Percentiles rank a stretch among this genome's conserved stretches.
These are phyloP conservation scores for Hyperoplus lanceolatus DNA, from an alignment of 2,797 vertebrate genomes.

Conservation along the genomic window DNA sequence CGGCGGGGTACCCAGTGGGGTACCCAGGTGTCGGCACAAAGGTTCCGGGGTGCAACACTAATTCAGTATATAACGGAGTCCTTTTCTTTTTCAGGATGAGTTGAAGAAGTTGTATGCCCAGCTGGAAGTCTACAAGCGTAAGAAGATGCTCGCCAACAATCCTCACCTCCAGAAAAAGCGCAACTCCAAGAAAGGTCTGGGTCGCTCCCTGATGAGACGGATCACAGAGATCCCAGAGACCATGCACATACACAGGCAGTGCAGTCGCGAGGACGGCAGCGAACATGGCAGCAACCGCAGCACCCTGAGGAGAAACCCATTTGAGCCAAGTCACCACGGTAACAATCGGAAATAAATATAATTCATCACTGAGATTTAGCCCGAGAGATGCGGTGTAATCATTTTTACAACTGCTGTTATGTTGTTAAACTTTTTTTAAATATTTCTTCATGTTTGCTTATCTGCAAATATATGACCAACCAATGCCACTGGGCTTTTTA, in stretches of 20 bases:
- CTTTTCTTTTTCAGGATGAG: conserved; percentile 88
- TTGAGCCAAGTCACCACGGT: conserved; percentile 86
- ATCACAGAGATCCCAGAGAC: conserved; percentile 98
- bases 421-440: not conserved
- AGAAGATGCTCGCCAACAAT: conserved; percentile 99
- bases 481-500: not conserved
- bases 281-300: conserved; percentile 90
- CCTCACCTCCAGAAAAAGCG: conserved; percentile 99
- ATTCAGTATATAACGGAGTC: no score
- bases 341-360: conserved; percentile 50
- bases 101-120: conserved; percentile 97
- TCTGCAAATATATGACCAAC: not conserved
- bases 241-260: conserved; percentile 94
- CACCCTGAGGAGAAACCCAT: conserved; percentile 86
- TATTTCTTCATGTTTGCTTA: not conserved
- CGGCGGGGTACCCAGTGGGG: no score
- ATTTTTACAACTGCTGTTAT: not conserved
- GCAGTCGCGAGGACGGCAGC: conserved; percentile 91
- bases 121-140: conserved; percentile 96
- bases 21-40: no score
- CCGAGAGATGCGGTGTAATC: not conserved
- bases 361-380: not conserved
- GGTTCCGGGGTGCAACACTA: no score
- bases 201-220: conserved; percentile 95
- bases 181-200: conserved; percentile 98